Evolutionary conservation across 1,140 invertebrate species (phyloP), one percentile per base, ranked within the genome.

Genomic region (Tenebrio molitor): DNA sequence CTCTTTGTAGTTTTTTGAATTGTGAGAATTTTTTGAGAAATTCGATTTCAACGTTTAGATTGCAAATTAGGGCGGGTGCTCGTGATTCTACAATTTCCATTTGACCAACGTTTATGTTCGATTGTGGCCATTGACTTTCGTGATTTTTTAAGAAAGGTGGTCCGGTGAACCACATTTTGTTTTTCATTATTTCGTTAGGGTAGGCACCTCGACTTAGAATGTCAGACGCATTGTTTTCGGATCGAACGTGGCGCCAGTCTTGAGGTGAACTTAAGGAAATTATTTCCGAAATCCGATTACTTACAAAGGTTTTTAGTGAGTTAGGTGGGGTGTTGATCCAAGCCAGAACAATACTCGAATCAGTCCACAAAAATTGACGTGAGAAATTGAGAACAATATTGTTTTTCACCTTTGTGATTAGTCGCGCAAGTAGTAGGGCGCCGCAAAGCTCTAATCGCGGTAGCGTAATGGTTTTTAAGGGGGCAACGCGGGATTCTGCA

Each of bases 381-480:
- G 16, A 53, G 21, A 53, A 4, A 12, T 53, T 17, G 1, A 53
- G 16, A 10, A 4, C n/a, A n/a, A n/a, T 53, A 53, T 17, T 17
- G 10, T 17, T 53, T 53, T 19, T 17, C 7, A 4, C 12, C 17
- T 17, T 53, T 16, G 21, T 12, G 46, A 79, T 50, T 42, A 81
- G 46, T 5, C 69, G 39, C 12, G 79, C 77, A 0, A 77, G 68
- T 12, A 84, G 21, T 17, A 80, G 25, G 0, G 84, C 84, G 12
- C 72, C 85, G 15, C 76, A 81, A 0, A 86, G 70, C 77, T 86
- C 85, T 12, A 85, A 62, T 36, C 82, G 36, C 1, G 84, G 82
- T 16, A 86, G 78, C 1, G 83, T 75, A 0, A 81, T 69, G 12
- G 46, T 63, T 67, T 83, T 82, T 2, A 81, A 12, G 3, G 84